These are phyloP conservation scores for Brachionus plicatilis DNA, from an alignment of 1,140 invertebrate genomes.

Conservation along the genomic window DNA sequence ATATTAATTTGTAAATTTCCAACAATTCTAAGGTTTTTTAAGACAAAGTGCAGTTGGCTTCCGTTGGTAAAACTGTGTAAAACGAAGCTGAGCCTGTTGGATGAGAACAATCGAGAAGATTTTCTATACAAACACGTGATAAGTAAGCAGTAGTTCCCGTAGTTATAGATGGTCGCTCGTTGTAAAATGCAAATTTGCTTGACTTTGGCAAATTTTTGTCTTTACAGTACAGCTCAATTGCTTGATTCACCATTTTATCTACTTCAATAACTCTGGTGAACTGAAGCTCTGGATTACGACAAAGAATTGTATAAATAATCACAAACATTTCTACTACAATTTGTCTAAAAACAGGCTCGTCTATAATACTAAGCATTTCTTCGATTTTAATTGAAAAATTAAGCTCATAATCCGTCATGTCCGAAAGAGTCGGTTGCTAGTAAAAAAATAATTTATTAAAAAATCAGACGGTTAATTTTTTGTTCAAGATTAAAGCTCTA, in stretches of 20 bases:
- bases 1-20: not conserved
- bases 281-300: conserved; percentile 27
- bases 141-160: conserved; percentile 20
- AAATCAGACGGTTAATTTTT: not conserved
- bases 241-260: conserved; percentile 34
- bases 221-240: not conserved
- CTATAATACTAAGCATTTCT: conserved; percentile 79
- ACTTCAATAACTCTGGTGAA: conserved; percentile 26
- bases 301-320: conserved; percentile 37
- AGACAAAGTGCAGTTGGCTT: not conserved
- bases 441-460: not conserved
- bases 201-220: not conserved
- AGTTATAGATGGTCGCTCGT: not conserved
- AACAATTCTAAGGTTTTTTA: not conserved
- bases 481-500: not conserved
- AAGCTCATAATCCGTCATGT: conserved; percentile 91
- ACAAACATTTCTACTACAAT: conserved; percentile 73
- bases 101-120: conserved; percentile 1
- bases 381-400: conserved; percentile 93
- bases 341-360: conserved; percentile 81
- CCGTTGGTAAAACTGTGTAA: not conserved
- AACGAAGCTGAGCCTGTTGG: not conserved
- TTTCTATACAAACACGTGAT: conserved; percentile 24
- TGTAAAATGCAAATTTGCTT: conserved; percentile 1
- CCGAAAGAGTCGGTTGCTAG: conserved; percentile 75